Conservation (phyloP, 2,797 vertebrate species). For the Halcyon badia region DNA sequence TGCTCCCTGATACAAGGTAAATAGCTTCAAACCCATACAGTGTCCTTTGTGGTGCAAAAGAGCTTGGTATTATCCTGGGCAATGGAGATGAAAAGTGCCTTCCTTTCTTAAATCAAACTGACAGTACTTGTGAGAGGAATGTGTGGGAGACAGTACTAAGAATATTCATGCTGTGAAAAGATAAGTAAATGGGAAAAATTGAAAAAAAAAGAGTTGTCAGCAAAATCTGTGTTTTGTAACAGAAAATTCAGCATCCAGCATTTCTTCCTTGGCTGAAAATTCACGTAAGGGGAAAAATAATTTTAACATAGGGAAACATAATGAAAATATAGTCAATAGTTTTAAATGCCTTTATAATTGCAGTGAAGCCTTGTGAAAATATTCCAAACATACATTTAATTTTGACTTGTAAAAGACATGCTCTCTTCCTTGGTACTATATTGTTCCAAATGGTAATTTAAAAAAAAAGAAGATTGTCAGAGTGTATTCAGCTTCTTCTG, state of each 20-base stretch:
- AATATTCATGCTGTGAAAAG: neutral
- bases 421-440: neutral
- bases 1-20: neutral
- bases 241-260: neutral
- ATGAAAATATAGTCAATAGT: neutral
- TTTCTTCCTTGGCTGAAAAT: neutral
- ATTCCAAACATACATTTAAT: neutral
- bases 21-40: neutral
- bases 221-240: neutral
- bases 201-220: neutral
- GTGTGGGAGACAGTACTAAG: neutral
- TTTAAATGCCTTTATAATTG: neutral
- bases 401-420: neutral
- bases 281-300: neutral
- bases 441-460: neutral
- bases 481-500: neutral
- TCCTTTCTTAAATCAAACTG: neutral
- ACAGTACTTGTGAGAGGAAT: constrained; percentile 12
- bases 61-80: neutral
- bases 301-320: neutral
- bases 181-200: neutral
- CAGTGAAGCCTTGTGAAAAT: neutral
- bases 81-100: neutral
- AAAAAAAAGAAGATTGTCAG: neutral
- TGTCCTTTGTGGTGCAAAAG: neutral